These are phyloP conservation scores for Colaptes auratus DNA, from an alignment of 2,113 vertebrate genomes.

Conservation along the genomic window DNA sequence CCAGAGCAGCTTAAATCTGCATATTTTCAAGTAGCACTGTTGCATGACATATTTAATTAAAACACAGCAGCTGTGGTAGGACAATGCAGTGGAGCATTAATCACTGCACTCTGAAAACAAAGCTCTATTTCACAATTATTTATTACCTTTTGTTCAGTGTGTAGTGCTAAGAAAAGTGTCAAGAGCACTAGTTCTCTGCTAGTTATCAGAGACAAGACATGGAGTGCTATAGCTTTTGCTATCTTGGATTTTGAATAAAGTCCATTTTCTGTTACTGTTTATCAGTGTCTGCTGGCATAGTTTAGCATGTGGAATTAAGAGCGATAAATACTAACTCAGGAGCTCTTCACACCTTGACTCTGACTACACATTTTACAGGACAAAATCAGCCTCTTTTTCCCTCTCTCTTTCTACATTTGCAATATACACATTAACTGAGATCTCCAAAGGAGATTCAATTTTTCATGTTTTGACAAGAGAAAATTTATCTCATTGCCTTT, in stretches of 20 bases:
- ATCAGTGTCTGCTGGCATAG: background rate
- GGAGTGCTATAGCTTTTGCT: background rate
- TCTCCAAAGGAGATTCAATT: conserved; percentile 9
- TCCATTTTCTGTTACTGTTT: background rate
- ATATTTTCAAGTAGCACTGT: background rate
- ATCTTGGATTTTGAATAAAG: background rate
- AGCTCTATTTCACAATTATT: background rate
- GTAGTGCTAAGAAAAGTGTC: background rate
- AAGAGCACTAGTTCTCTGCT: background rate
- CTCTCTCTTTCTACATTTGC: background rate
- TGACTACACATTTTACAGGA: background rate
- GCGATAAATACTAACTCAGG: background rate
- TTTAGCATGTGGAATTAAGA: background rate
- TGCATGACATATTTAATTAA: background rate
- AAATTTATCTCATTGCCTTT: conserved; percentile 37
- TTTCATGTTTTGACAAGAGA: conserved; percentile 20
- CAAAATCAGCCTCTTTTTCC: background rate
- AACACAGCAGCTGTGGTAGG: background rate
- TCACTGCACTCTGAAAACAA: background rate
- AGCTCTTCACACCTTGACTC: background rate
- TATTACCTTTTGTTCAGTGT: background rate
- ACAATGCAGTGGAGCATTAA: background rate
- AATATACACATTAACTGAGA: background rate
- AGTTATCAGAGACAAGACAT: background rate
- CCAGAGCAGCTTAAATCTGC: background rate